A percentile compares a stretch with the other conserved stretches of the same genome.
phyloP scores from a whole-genome alignment of 2,113 vertebrate genomes.

The Panthera leo region DNA sequence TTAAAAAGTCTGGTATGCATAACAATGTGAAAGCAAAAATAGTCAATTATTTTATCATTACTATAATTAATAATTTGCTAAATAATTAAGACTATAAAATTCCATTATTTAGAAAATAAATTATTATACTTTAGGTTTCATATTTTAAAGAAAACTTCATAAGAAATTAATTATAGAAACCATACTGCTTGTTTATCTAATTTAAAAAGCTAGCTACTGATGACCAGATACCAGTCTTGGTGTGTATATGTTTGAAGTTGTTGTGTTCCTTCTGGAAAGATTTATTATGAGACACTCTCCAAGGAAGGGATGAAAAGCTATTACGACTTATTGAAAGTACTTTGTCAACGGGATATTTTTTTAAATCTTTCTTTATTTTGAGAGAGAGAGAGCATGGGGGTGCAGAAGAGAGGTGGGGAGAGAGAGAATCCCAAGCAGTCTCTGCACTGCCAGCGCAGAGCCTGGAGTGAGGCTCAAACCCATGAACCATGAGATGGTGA shows the following conservation, averaged over 20 bases:
- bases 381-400: no score
- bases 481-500: no score
- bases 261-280: neutral
- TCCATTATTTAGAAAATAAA: neutral
- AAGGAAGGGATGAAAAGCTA: neutral
- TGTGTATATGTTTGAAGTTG: neutral
- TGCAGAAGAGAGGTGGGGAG: no score
- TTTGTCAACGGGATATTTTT: neutral
- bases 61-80: neutral
- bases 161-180: neutral
- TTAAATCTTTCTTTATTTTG: no score
- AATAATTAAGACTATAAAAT: neutral
- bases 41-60: neutral
- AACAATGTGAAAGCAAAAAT: neutral
- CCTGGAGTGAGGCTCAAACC: no score
- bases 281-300: neutral
- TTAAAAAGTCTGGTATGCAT: neutral
- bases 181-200: neutral
- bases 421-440: no score
- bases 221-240: neutral
- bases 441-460: no score
- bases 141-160: constrained; percentile 31
- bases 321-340: constrained; percentile 10
- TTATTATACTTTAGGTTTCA: neutral
- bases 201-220: neutral